Evolutionary conservation across 2,797 vertebrate species (phyloP).

Genomic region (Lacerta agilis): DNA sequence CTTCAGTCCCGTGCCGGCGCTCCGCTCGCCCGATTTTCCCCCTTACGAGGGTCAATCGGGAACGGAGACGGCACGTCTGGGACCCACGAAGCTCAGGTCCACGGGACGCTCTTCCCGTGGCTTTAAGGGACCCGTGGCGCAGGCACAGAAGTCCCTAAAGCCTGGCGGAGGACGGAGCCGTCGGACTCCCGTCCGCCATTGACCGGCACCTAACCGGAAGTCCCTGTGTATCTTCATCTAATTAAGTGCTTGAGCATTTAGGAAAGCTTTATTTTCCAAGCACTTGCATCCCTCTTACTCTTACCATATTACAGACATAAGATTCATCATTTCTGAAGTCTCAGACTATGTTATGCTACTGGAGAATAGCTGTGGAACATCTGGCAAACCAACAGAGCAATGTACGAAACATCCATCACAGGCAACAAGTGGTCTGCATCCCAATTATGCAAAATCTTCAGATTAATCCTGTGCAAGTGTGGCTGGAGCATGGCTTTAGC

Average conservation of each 20-base stretch:
- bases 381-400: conserved; percentile 30
- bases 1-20: too few relatives aligned
- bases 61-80: too few relatives aligned
- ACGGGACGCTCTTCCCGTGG: too few relatives aligned
- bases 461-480: not conserved
- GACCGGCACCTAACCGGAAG: too few relatives aligned
- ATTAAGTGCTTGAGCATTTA: not conserved
- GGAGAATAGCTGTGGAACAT: conserved; percentile 41
- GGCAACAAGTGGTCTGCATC: conserved; percentile 30
- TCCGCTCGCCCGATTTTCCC: too few relatives aligned
- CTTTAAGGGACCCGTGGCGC: too few relatives aligned
- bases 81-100: too few relatives aligned
- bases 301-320: conserved; percentile 23
- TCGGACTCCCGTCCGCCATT: too few relatives aligned
- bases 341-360: conserved; percentile 17
- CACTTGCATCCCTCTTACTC: not conserved
- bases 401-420: not conserved
- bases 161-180: too few relatives aligned
- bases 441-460: conserved; percentile 2
- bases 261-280: conserved; percentile 10
- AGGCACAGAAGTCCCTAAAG: too few relatives aligned
- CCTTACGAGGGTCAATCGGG: too few relatives aligned
- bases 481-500: not conserved
- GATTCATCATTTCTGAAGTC: conserved; percentile 25
- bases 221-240: not conserved